These are phyloP conservation scores for Graptemys geographica DNA, from an alignment of 2,797 vertebrate species.

Conservation along the genomic window DNA sequence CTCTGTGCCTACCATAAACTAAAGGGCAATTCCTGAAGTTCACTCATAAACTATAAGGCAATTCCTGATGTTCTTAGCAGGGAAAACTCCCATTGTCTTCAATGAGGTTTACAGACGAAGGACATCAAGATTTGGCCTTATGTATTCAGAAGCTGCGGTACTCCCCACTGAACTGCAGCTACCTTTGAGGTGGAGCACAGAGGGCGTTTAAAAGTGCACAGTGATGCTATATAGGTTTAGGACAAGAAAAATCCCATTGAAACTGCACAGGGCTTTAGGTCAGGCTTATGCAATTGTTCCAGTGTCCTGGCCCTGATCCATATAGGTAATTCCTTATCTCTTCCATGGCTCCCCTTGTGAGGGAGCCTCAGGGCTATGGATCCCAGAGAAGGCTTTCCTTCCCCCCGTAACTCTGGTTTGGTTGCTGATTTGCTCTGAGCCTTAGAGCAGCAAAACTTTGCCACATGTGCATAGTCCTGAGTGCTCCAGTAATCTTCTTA, in stretches of 20 bases:
- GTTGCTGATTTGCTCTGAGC: background rate
- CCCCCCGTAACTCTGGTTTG: too few relatives aligned
- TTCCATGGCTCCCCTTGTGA: background rate
- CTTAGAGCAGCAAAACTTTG: background rate
- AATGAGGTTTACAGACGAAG: background rate
- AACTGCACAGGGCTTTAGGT: background rate
- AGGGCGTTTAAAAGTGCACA: background rate
- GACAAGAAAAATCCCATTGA: background rate
- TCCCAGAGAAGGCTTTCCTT: background rate
- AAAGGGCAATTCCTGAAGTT: background rate
- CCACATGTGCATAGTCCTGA: background rate
- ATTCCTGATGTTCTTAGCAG: background rate
- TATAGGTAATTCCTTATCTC: background rate
- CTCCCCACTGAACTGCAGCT: background rate
- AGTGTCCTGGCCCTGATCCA: background rate
- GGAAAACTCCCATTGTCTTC: background rate
- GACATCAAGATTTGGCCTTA: background rate
- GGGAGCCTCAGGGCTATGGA: background rate
- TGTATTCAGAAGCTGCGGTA: background rate
- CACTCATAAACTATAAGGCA: background rate
- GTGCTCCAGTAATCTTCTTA: slow-evolving; percentile 10
- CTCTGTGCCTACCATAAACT: background rate
- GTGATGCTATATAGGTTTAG: background rate
- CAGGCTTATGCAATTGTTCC: background rate
- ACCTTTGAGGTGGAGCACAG: background rate